Evolutionary conservation across 2,797 vertebrate genomes (phyloP), one percentile per base, ranked within the genome.

Genomic region (Telmatherina bonti): DNA sequence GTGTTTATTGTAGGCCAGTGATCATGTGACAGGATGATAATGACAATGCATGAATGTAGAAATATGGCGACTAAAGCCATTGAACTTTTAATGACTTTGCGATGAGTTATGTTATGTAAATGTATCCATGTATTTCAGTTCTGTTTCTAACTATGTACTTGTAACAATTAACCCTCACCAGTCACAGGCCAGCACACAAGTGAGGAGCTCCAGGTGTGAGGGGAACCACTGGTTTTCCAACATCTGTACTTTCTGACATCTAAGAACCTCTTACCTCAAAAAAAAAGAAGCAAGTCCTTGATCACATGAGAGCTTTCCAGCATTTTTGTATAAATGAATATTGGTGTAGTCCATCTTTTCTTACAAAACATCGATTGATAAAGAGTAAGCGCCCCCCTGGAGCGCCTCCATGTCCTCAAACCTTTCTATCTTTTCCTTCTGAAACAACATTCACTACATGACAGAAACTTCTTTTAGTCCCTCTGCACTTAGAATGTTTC

Each of bases 401-500:
- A 62, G 41, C 26, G 30, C 31, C 51, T 60, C 10, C 18, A 33
- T 47, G 26, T n/a, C 49, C 61, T 66, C 29, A 47, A 62, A 70
- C 5, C 3, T 66, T 26, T 31, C 7, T 35, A 33, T 36, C n/a
- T 53, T 13, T 41, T 9, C 7, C 59, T 55, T 35, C 45, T 29
- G 16, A 67, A 75, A 54, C 22, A 45, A 33, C 31, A n/a, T 65
- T 11, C 12, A 51, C 55, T 26, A 45, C 51, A 62, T 27, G 41
- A 53, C 43, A 43, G 13, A 27, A 27, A 51, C 33, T 41, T 62
- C 0, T 24, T 63, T 67, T 29, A 55, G 61, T 77, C 47, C 45
- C 35, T 7, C 18, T 56, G 9, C 0, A 9, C 68, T 73, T 29
- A n/a, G 24, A 27, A 33, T 60, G 52, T 70, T 63, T 49, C 63